phyloP scores from a whole-genome alignment of 2,888 invertebrate genomes.

The Sthenelais limicola region DNA sequence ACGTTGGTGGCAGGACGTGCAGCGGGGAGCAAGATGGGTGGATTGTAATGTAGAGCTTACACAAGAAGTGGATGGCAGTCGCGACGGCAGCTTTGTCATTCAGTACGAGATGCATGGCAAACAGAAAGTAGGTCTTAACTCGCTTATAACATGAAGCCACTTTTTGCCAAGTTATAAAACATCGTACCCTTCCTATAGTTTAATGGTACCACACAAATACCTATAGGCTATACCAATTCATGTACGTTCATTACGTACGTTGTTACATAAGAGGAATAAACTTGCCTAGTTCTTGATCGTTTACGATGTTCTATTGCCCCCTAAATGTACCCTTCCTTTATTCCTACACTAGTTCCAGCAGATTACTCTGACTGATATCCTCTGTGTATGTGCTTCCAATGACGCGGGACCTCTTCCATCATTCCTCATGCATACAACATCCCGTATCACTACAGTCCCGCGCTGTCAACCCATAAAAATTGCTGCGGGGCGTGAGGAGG shows the following conservation, averaged over 20 bases:
- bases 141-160: too few relatives aligned
- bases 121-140: conserved; percentile 67
- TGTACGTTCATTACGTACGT: too few relatives aligned
- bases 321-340: too few relatives aligned
- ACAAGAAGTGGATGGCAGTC: conserved; percentile 76
- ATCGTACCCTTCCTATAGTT: too few relatives aligned
- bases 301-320: too few relatives aligned
- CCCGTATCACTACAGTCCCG: conserved; percentile 74
- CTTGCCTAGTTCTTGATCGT: too few relatives aligned
- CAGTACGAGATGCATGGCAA: conserved; percentile 53
- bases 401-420: conserved; percentile 74
- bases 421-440: conserved; percentile 82
- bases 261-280: too few relatives aligned
- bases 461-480: conserved; percentile 77
- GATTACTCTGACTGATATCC: conserved; percentile 29
- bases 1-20: conserved; percentile 54
- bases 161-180: too few relatives aligned
- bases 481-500: conserved; percentile 86
- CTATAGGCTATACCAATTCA: too few relatives aligned
- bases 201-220: too few relatives aligned
- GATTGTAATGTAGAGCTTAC: conserved; percentile 75
- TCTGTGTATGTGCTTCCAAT: not conserved
- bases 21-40: conserved; percentile 74
- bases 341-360: too few relatives aligned
- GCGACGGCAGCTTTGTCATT: conserved; percentile 81